Evolutionary conservation across 2,888 invertebrate species (phyloP), one percentile per base, ranked within the genome.

Genomic region (Blastobasis lacticolella): DNA sequence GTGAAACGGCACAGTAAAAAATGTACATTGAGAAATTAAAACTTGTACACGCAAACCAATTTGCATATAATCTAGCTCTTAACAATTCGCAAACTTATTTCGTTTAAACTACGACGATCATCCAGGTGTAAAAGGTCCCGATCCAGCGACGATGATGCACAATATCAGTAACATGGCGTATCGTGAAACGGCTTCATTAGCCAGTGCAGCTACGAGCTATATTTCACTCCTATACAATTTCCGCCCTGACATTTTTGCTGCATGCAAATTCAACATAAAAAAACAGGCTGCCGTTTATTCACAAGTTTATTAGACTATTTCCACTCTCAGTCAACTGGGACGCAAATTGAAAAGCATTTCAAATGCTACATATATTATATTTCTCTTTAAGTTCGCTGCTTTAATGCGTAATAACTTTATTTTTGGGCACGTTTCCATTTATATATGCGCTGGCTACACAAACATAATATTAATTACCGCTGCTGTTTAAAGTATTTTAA

Each of bases 121-220:
- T 23, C 23, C 23, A 23, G 23, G 42, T 47, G 45, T 48, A 53
- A 53, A 50, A 50, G 62, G 67, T 71, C 71, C 68, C 67, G 74
- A 69, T 76, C 73, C 66, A 56, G 64, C 56, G 65, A 64, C 64
- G 69, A 71, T 75, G 76, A 78, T 77, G 69, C 71, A 71, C 68
- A 75, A 74, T 78, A 79, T 81, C 75, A 79, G 74, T 71, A 23
- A 23, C 23, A 23, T 23, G 23, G 23, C 23, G 23, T 23, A 71
- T 73, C 77, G 74, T 80, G 78, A 82, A 83, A 71, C 72, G 77
- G 67, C 75, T 82, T 82, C 82, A 82, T 82, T 83, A 82, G 79
- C 69, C 61, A 63, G 50, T 68, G 72, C 81, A 82, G 80, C 81
- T 80, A 78, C 62, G 66, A 74, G 63, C 73, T 60, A 81, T 82